Conservation (phyloP, 1,140 invertebrate species). For the Drosophila biarmipes region DNA sequence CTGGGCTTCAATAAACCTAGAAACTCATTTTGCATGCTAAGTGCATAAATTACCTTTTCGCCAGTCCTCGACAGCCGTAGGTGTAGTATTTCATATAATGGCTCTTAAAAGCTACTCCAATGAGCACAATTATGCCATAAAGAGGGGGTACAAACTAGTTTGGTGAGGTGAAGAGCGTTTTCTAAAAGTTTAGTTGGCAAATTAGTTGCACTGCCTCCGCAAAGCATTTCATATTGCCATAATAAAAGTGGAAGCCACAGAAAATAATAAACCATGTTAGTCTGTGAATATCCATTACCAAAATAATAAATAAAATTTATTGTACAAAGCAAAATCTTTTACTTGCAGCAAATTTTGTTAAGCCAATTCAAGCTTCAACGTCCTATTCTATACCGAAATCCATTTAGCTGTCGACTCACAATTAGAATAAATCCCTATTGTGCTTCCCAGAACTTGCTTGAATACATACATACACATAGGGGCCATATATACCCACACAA, state of each 20-base stretch:
- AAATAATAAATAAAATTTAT: too few relatives aligned
- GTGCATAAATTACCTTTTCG: conserved; percentile 58
- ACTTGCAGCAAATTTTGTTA: neutral
- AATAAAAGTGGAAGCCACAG: neutral
- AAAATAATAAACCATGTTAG: neutral
- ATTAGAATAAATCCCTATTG: conserved; percentile 39
- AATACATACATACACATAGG: neutral
- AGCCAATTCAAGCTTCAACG: neutral
- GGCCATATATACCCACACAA: neutral
- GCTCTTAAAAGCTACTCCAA: neutral
- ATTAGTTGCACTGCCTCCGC: neutral
- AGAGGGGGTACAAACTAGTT: neutral
- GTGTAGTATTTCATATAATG: conserved; percentile 12
- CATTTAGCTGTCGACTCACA: conserved; percentile 38
- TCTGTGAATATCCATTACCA: neutral
- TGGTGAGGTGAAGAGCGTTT: neutral
- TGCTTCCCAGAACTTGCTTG: neutral
- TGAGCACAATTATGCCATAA: neutral
- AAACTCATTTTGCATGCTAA: conserved; percentile 30
- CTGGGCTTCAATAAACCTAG: conserved; percentile 14
- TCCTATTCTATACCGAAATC: conserved; percentile 7
- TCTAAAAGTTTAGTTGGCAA: neutral
- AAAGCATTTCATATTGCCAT: neutral
- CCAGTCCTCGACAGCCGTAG: conserved; percentile 14
- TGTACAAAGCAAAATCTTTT: neutral